Conservation (phyloP, 2,113 vertebrate genomes). For the Plotosus lineatus region DNA sequence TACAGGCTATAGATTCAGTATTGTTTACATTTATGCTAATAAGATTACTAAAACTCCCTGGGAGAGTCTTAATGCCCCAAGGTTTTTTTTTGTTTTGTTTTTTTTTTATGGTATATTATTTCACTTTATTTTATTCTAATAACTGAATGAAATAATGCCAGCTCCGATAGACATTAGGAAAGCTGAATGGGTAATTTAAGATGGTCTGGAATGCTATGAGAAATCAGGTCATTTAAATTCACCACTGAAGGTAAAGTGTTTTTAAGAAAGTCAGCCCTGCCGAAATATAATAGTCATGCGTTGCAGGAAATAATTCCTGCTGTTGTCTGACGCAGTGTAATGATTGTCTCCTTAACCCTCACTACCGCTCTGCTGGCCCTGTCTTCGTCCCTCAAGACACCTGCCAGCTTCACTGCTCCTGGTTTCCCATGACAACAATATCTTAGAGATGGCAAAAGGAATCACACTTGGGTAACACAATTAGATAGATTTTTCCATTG, state of each 20-base stretch:
- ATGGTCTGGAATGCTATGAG: neutral
- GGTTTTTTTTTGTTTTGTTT: neutral
- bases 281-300: constrained; percentile 22
- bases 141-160: neutral
- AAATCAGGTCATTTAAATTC: neutral
- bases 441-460: constrained; percentile 62
- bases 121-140: no score
- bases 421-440: constrained; percentile 68
- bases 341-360: constrained; percentile 37
- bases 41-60: no score
- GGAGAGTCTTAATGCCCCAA: neutral
- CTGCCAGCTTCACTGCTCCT: constrained; percentile 57
- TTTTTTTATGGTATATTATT: no score
- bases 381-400: constrained; percentile 54
- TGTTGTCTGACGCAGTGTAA: constrained; percentile 34
- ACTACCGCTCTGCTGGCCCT: constrained; percentile 42
- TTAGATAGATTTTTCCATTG: constrained; percentile 72
- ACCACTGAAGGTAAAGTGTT: neutral
- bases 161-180: no score
- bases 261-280: constrained; percentile 26
- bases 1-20: no score
- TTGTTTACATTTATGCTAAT: no score
- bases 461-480: constrained; percentile 68
- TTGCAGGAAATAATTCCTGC: constrained; percentile 1
- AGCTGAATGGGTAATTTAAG: neutral